Evolutionary conservation across 2,797 vertebrate genomes (phyloP), one percentile per base, ranked within the genome.

Genomic region (Sebastes paucispinis): DNA sequence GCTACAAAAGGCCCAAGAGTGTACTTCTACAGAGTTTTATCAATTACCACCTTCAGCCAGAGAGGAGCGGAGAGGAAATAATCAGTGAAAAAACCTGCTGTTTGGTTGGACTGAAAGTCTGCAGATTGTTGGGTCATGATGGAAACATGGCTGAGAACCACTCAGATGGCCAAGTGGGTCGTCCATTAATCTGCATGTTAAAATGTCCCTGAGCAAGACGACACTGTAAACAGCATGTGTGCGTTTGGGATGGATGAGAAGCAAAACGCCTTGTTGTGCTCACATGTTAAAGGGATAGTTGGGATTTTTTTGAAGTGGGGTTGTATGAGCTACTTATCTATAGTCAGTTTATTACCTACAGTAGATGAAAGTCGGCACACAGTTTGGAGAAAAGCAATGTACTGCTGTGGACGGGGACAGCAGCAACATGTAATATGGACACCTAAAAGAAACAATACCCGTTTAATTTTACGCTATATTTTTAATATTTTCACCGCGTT

Each of bases 61-160:
- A 63, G 69, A 34, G 3, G 31, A 67, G 11, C 11, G 7, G 62
- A 64, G 62, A 34, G 32, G 74, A 57, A 20, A 32, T 25, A 34
- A 72, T 83, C 24, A 58, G 77, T 31, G 14, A 34, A 60, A 57
- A 34, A 60, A 57, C 31, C 71, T 76, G 50, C 73, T 32, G 57
- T 55, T 43, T 31, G 59, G 4, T 13, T 31, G 25, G 67, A 72
- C 27, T 3, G 29, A 64, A 16, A 63, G 14, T 27, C 24, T 47
- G 52, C 59, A 54, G 62, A 16, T 16, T 67, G 47, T 16, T 5
- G 24, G 58, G 31, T 75, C 67, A 66, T 3, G 22, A 24, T 6
- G 50, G 31, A 66, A 34, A 50, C 6, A 12, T 1, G 7, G 52
- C 60, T 60, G 74, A 75, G 63, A 13, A 27, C 25, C 24, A 47